phyloP scores from a whole-genome alignment of 2,113 vertebrate species.

The Hippolais icterina region DNA sequence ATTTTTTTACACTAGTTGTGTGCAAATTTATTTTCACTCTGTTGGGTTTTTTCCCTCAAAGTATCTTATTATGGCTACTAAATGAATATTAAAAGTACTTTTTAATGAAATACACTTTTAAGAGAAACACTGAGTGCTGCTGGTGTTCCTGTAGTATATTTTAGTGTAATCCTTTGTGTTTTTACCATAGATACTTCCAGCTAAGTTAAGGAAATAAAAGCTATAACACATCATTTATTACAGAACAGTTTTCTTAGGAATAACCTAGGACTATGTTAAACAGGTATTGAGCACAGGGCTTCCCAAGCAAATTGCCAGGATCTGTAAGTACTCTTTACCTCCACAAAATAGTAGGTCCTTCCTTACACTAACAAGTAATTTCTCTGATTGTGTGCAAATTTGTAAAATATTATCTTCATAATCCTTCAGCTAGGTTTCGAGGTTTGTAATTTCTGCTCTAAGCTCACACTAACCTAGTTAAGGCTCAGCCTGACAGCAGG shows the following conservation, averaged over 20 bases:
- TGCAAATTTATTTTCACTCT: not conserved
- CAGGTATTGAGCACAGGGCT: not conserved
- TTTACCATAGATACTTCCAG: not conserved
- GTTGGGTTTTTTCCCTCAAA: accelerated
- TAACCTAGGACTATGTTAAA: not conserved
- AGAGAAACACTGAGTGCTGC: not conserved
- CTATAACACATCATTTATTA: not conserved
- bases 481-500: not conserved
- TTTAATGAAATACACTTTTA: not conserved
- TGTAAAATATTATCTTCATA: not conserved
- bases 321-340: not conserved
- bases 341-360: not conserved
- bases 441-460: not conserved
- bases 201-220: not conserved
- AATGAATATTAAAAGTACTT: not conserved
- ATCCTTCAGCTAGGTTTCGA: not conserved
- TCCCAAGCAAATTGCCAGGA: not conserved
- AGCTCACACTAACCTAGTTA: conserved; percentile 43
- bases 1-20: not conserved
- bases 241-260: not conserved
- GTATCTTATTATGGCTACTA: not conserved
- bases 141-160: not conserved
- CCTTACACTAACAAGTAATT: not conserved
- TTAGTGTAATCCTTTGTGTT: not conserved
- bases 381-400: not conserved